phyloP scores from a whole-genome alignment of 2,113 vertebrate genomes.

The Hippoglossus stenolepis region DNA sequence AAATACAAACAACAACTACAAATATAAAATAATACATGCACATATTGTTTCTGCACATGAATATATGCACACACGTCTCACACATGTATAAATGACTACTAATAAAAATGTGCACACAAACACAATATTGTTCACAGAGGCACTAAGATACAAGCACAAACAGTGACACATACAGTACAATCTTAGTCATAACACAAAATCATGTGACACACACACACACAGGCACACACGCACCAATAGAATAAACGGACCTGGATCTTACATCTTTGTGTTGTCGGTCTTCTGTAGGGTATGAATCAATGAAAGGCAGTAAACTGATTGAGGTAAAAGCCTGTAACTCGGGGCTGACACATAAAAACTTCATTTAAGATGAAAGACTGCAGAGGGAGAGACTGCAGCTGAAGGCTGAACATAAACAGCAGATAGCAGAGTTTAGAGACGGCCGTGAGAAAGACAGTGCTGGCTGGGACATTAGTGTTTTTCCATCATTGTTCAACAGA shows the following conservation, averaged over 20 bases:
- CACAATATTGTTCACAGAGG: neutral
- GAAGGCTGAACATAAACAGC: constrained; percentile 55
- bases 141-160: neutral
- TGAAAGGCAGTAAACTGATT: constrained; percentile 50
- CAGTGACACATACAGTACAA: neutral
- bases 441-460: constrained; percentile 9
- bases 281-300: constrained; percentile 29
- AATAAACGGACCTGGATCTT: neutral
- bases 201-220: no score
- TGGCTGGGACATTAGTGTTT: neutral
- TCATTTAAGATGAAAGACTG: constrained; percentile 45
- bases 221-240: neutral
- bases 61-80: neutral
- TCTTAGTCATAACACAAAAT: neutral
- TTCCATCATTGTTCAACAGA: neutral
- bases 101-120: no score
- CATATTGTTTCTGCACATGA: neutral
- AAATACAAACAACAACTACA: no score
- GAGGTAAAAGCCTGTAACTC: constrained; percentile 59
- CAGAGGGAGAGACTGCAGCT: constrained; percentile 23
- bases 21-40: neutral
- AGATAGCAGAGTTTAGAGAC: constrained; percentile 17
- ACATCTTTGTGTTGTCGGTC: constrained; percentile 18
- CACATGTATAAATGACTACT: neutral
- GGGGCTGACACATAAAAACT: constrained; percentile 53